Conservation (phyloP, 2,797 vertebrate genomes). For the Erethizon dorsatum region DNA sequence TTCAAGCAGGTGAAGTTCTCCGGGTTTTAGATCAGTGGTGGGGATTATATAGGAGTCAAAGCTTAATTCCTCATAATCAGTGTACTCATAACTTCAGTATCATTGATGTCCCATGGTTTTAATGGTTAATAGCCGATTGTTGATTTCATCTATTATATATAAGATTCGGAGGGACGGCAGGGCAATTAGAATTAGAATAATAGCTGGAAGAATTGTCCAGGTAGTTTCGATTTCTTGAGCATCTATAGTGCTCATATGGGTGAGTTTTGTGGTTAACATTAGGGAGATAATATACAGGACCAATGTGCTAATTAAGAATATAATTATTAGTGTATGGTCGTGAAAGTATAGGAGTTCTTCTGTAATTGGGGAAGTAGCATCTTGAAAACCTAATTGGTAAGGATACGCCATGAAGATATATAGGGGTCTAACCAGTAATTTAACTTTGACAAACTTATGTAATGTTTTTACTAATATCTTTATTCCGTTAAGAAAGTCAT, state of each 20-base stretch:
- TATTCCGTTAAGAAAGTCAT: background rate
- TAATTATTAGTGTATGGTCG: background rate
- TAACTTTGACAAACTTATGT: background rate
- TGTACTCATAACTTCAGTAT: background rate
- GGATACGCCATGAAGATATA: background rate
- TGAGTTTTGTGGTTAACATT: background rate
- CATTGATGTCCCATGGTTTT: background rate
- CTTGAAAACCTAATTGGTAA: background rate
- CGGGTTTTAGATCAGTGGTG: background rate
- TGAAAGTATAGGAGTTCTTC: background rate
- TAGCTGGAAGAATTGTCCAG: constrained; percentile 65
- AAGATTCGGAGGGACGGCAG: background rate
- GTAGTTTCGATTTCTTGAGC: constrained; percentile 85
- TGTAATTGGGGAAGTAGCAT: background rate
- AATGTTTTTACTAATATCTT: background rate
- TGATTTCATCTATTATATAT: background rate
- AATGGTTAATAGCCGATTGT: background rate
- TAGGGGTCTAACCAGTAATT: background rate
- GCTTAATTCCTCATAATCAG: background rate
- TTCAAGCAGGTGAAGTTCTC: background rate
- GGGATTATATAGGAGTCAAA: background rate
- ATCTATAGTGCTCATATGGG: background rate
- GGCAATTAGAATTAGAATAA: background rate
- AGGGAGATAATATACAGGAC: background rate
- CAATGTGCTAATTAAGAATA: background rate